A percentile compares a stretch with the other conserved stretches of the same genome.
phyloP scores from a whole-genome alignment of 2,888 invertebrate genomes.

The Bembecia ichneumoniformis region DNA sequence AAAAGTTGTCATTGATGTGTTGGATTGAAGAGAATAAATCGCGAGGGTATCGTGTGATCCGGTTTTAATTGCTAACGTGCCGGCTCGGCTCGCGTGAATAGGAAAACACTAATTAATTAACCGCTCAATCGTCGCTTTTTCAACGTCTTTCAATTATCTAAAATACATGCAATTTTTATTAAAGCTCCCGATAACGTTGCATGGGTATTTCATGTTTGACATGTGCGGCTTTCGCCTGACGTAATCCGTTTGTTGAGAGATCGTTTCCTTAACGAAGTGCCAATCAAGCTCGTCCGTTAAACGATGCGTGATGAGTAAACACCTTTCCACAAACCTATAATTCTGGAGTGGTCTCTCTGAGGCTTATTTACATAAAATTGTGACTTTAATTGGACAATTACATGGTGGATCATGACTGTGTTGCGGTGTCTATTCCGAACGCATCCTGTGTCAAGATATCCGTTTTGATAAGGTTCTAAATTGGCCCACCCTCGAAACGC shows the following conservation, averaged over 20 bases:
- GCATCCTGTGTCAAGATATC: constrained; percentile 56
- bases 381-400: constrained; percentile 67
- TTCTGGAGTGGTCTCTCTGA: not conserved
- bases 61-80: constrained; percentile 29
- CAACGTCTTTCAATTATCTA: not conserved
- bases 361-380: constrained; percentile 59
- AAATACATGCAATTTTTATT: not conserved
- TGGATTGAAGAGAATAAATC: constrained; percentile 24
- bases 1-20: constrained; percentile 25
- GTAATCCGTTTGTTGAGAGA: not conserved
- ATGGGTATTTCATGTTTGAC: not conserved
- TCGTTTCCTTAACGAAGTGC: not conserved
- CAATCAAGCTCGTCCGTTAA: not conserved
- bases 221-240: not conserved
- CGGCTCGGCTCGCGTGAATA: constrained; percentile 30
- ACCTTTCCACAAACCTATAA: constrained; percentile 18
- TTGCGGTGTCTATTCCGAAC: constrained; percentile 46
- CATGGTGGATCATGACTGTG: constrained; percentile 42
- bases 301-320: constrained; percentile 7
- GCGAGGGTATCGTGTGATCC: constrained; percentile 42
- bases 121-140: not conserved
- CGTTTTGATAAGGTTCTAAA: constrained; percentile 39
- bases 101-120: constrained; percentile 42
- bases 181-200: not conserved
- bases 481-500: constrained; percentile 56